These are phyloP conservation scores for Zelostemma sp. DNA, from an alignment of 1,140 invertebrate genomes.

Conservation along the genomic window DNA sequence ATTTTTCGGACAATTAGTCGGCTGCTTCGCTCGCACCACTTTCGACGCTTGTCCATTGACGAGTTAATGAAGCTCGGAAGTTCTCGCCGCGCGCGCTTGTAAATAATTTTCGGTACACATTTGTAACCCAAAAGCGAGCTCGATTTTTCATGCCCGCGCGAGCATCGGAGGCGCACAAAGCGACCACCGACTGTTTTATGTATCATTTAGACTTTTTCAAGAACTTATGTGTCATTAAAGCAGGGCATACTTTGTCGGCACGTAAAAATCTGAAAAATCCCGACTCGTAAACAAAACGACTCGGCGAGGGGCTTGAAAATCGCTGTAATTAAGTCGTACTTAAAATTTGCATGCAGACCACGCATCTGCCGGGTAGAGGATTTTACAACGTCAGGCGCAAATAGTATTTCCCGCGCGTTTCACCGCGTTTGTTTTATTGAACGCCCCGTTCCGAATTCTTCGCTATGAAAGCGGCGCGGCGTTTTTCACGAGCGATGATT, in stretches of 20 bases:
- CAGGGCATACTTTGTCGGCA: slow-evolving; percentile 47
- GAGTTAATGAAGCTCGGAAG: too few species aligned
- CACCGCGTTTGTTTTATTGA: too few species aligned
- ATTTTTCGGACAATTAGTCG: slow-evolving; percentile 63
- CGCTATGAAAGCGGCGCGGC: too few species aligned
- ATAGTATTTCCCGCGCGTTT: not conserved
- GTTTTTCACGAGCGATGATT: too few species aligned
- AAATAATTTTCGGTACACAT: too few species aligned
- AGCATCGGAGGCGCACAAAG: slow-evolving; percentile 24
- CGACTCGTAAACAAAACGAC: slow-evolving; percentile 46
- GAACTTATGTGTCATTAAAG: slow-evolving; percentile 39
- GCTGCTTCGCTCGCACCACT: too few species aligned
- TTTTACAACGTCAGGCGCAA: slow-evolving; percentile 49
- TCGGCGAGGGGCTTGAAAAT: slow-evolving; percentile 36
- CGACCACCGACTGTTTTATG: slow-evolving; percentile 49
- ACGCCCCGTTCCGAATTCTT: too few species aligned
- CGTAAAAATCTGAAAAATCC: slow-evolving; percentile 35
- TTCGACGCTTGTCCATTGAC: too few species aligned
- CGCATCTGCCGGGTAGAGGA: slow-evolving; percentile 42
- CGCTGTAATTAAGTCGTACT: slow-evolving; percentile 61
- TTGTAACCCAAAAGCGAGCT: too few species aligned
- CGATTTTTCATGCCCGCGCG: too few species aligned
- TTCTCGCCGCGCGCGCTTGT: too few species aligned
- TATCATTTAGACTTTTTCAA: slow-evolving; percentile 35
- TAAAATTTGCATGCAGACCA: slow-evolving; percentile 52